These are phyloP conservation scores for Apis cerana DNA, from an alignment of 1,140 invertebrate genomes.

Conservation along the genomic window DNA sequence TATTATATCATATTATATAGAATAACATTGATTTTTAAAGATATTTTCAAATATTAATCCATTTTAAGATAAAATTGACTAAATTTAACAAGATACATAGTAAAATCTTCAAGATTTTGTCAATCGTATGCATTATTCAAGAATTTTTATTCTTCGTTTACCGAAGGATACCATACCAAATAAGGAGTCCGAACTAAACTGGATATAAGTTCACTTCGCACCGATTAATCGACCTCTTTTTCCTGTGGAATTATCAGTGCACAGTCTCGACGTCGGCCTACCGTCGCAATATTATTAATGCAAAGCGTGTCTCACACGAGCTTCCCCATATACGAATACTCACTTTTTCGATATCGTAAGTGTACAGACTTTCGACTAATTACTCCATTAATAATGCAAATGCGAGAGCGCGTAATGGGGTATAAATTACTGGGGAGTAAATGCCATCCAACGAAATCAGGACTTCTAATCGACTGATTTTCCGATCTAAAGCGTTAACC, in stretches of 20 bases:
- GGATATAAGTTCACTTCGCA: background rate
- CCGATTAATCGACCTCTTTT: conserved; percentile 23
- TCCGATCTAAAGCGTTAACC: conserved; percentile 56
- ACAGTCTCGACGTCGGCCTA: background rate
- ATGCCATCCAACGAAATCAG: conserved; percentile 63
- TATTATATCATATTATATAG: no score
- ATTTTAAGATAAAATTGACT: conserved; percentile 2
- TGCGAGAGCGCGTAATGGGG: conserved; percentile 53
- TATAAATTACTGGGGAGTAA: conserved; percentile 67
- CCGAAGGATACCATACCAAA: background rate
- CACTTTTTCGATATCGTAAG: conserved; percentile 15
- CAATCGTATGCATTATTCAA: conserved; percentile 2
- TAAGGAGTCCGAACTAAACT: background rate
- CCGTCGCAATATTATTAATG: conserved; percentile 29
- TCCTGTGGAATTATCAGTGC: background rate
- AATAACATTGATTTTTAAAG: background rate
- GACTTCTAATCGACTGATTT: conserved; percentile 62
- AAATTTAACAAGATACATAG: background rate
- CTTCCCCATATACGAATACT: background rate
- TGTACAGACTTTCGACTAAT: conserved; percentile 61
- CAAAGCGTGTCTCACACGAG: conserved; percentile 1
- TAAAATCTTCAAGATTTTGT: background rate
- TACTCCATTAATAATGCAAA: conserved; percentile 72
- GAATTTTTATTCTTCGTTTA: background rate
- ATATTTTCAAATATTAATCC: background rate